Conservation (phyloP, 2,797 vertebrate genomes). For the Acipenser oxyrinchus region DNA sequence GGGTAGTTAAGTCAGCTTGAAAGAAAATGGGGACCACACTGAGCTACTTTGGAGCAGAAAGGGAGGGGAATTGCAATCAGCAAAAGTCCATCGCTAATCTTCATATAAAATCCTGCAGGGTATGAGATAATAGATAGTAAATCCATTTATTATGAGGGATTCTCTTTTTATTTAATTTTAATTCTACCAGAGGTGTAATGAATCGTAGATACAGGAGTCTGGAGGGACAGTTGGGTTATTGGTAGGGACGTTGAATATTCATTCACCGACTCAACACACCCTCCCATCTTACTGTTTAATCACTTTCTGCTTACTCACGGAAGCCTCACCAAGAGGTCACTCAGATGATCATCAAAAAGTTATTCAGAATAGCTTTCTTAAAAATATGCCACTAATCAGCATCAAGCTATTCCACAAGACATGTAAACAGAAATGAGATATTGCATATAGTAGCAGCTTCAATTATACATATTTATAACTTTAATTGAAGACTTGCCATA, state of each 20-base stretch:
- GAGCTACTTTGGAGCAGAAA: too few relatives aligned
- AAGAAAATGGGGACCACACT: too few relatives aligned
- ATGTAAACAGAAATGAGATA: conserved; percentile 1
- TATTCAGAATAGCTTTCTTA: not conserved
- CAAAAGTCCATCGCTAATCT: too few relatives aligned
- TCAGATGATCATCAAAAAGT: not conserved
- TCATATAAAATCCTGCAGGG: too few relatives aligned
- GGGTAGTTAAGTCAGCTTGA: too few relatives aligned
- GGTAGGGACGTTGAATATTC: conserved; percentile 55
- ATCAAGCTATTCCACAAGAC: not conserved
- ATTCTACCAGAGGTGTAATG: conserved; percentile 42
- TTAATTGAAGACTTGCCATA: too few relatives aligned
- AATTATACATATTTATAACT: not conserved
- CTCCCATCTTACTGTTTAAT: conserved; percentile 4
- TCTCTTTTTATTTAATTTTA: conserved; percentile 25
- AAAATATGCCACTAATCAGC: not conserved
- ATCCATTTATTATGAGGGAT: too few relatives aligned
- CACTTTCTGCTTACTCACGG: too few relatives aligned
- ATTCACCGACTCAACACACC: conserved; percentile 27
- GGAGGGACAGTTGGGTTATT: conserved; percentile 29
- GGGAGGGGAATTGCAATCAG: too few relatives aligned
- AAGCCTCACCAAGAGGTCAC: too few relatives aligned
- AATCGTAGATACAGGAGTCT: conserved; percentile 32
- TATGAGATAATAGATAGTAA: too few relatives aligned
- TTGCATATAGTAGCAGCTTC: not conserved